phyloP scores from a whole-genome alignment of 2,888 invertebrate genomes.

The Bellardia pandia region DNA sequence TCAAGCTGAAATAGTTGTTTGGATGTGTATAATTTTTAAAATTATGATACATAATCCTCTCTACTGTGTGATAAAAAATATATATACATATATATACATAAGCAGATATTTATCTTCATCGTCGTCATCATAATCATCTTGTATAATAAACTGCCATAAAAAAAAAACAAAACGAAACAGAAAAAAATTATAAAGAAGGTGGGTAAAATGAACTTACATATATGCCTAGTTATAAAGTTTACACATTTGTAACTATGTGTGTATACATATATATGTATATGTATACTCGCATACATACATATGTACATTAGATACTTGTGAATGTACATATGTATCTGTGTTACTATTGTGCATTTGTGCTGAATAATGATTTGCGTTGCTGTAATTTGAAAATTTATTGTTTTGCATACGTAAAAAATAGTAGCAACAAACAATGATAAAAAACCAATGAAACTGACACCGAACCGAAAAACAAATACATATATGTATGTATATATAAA shows the following conservation, averaged over 20 bases:
- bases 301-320: not conserved
- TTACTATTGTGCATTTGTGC: constrained; percentile 71
- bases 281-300: too few relatives aligned
- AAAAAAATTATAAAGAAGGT: not conserved
- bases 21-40: constrained; percentile 17
- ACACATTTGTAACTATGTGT: not conserved
- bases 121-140: constrained; percentile 49
- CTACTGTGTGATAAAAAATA: constrained; percentile 6
- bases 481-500: constrained; percentile 28
- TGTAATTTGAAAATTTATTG: constrained; percentile 76
- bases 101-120: constrained; percentile 44
- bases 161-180: constrained; percentile 16
- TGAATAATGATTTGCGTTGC: constrained; percentile 76
- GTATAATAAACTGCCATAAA: constrained; percentile 55
- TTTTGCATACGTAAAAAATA: constrained; percentile 75
- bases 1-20: too few relatives aligned
- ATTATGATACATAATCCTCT: constrained; percentile 58
- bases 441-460: constrained; percentile 67
- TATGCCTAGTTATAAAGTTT: not conserved
- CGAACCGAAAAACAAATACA: constrained; percentile 40
- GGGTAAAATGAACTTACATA: not conserved
- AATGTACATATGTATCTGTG: constrained; percentile 2
- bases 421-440: constrained; percentile 16
- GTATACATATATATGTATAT: too few relatives aligned
- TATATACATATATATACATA: not conserved